Conservation (phyloP, 1,140 invertebrate genomes). For the Ctenoplectra terminalis region DNA sequence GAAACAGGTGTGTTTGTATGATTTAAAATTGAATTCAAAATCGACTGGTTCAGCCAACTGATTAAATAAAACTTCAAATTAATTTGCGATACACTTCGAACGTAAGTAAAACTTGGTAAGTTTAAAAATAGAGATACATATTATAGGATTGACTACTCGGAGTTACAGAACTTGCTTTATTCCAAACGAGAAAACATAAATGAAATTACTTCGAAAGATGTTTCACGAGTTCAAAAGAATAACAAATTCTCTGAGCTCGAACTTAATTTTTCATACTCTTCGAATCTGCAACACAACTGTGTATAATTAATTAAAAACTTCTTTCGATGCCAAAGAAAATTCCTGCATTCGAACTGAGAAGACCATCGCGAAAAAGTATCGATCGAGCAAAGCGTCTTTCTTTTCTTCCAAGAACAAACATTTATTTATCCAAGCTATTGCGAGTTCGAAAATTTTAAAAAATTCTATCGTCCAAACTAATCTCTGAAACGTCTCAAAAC, state of each 20-base stretch:
- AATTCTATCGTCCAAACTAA: background rate
- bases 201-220: background rate
- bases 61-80: background rate
- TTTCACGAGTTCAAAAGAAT: background rate
- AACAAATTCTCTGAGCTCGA: too few species aligned
- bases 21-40: background rate
- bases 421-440: background rate
- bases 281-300: too few species aligned
- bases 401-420: background rate
- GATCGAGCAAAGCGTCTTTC: too few species aligned
- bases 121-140: too few species aligned
- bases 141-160: too few species aligned
- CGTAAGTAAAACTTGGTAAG: too few species aligned
- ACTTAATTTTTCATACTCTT: background rate
- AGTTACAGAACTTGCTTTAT: background rate
- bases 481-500: background rate
- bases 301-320: slow-evolving; percentile 6
- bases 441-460: background rate
- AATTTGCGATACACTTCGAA: too few species aligned
- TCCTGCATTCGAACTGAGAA: background rate
- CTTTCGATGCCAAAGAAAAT: background rate
- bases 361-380: background rate
- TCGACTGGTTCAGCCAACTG: too few species aligned
- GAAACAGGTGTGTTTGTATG: too few species aligned
- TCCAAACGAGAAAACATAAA: background rate